Conservation (phyloP, 1,140 invertebrate genomes). For the Sitophilus oryzae region DNA sequence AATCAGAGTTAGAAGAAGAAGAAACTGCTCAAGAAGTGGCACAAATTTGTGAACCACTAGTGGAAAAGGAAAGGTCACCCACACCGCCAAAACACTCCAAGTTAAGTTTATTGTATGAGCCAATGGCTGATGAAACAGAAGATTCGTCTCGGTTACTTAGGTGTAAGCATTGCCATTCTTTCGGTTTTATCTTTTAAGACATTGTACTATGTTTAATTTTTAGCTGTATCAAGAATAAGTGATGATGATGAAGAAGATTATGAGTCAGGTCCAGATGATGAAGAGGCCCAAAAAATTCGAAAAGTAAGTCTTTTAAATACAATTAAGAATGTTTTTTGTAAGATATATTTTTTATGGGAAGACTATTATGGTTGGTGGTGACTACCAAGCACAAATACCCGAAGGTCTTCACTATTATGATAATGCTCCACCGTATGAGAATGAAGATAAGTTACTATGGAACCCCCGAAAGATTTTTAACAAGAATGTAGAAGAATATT, state of each 20-base stretch:
- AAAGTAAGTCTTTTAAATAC: conserved; percentile 13
- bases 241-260: conserved; percentile 70
- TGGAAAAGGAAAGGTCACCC: conserved; percentile 34
- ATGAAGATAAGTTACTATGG: conserved; percentile 93
- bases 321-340: neutral
- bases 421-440: conserved; percentile 89
- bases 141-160: conserved; percentile 39
- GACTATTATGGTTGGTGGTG: conserved; percentile 93
- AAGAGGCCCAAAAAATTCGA: conserved; percentile 63
- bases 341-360: conserved; percentile 40
- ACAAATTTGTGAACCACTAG: conserved; percentile 15
- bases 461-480: conserved; percentile 73
- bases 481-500: conserved; percentile 73
- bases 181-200: conserved; percentile 48
- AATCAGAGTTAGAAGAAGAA: conserved; percentile 35
- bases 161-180: conserved; percentile 31
- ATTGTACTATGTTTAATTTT: conserved; percentile 8
- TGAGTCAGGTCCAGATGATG: conserved; percentile 71
- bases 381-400: conserved; percentile 90
- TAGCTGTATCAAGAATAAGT: conserved; percentile 55
- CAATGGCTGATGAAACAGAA: conserved; percentile 37
- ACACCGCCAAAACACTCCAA: conserved; percentile 37
- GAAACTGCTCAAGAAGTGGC: conserved; percentile 25
- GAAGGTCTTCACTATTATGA: conserved; percentile 87
- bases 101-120: conserved; percentile 38